phyloP scores from a whole-genome alignment of 2,888 invertebrate genomes.

The Sisyra nigra region DNA sequence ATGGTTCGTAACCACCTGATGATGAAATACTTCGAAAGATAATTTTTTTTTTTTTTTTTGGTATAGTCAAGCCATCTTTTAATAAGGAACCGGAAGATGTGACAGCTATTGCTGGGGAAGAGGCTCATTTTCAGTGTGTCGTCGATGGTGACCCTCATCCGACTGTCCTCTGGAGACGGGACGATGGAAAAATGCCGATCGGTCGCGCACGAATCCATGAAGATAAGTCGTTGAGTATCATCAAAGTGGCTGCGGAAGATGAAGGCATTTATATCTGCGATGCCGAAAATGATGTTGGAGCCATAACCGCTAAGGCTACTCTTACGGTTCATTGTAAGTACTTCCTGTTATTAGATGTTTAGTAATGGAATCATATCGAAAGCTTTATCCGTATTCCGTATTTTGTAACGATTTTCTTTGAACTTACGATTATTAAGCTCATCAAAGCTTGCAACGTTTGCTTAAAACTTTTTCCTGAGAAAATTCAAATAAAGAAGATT shows the following conservation, averaged over 20 bases:
- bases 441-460: too few relatives aligned
- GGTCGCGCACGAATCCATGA: constrained; percentile 48
- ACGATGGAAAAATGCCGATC: constrained; percentile 39
- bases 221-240: constrained; percentile 59
- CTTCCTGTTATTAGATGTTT: too few relatives aligned
- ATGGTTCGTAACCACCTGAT: constrained; percentile 31
- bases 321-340: constrained; percentile 83
- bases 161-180: constrained; percentile 71
- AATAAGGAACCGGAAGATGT: constrained; percentile 76
- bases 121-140: constrained; percentile 75
- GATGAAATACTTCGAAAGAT: too few relatives aligned
- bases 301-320: constrained; percentile 67
- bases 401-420: too few relatives aligned
- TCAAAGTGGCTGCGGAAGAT: constrained; percentile 65
- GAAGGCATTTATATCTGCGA: constrained; percentile 82
- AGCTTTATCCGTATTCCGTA: too few relatives aligned
- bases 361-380: too few relatives aligned
- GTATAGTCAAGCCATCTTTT: constrained; percentile 77
- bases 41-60: too few relatives aligned
- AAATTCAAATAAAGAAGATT: too few relatives aligned
- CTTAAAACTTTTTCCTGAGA: too few relatives aligned
- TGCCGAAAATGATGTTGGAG: constrained; percentile 81
- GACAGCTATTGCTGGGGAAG: constrained; percentile 68
- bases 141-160: constrained; percentile 85
- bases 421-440: too few relatives aligned